Percentiles rank a stretch among this genome's conserved stretches.
These are phyloP conservation scores for Hyperoodon ampullatus DNA, from an alignment of 2,113 vertebrate species.

Conservation along the genomic window DNA sequence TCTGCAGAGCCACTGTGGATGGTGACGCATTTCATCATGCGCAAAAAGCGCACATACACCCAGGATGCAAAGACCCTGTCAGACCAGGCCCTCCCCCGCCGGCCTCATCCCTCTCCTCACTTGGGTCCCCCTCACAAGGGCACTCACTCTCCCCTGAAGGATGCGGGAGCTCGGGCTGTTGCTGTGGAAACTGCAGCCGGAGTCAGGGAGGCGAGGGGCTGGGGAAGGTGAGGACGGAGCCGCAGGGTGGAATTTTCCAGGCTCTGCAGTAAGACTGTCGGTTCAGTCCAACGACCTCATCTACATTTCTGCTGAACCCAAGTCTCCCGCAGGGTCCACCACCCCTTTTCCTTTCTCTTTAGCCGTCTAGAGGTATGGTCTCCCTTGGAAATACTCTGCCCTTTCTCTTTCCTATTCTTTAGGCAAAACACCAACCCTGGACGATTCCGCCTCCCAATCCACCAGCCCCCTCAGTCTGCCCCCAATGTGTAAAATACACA, in stretches of 20 bases:
- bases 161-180: background rate
- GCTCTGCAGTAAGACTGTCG: background rate
- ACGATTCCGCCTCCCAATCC: background rate
- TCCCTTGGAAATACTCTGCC: background rate
- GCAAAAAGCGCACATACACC: background rate
- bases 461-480: background rate
- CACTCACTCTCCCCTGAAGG: background rate
- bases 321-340: background rate
- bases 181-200: constrained; percentile 51
- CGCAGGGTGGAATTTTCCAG: background rate
- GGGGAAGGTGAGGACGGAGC: background rate
- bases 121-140: background rate
- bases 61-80: fast-evolving
- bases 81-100: background rate
- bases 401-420: no score
- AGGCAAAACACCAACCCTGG: background rate
- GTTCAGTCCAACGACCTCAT: background rate
- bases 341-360: no score
- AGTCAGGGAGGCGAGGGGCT: background rate
- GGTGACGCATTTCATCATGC: background rate
- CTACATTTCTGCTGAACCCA: background rate
- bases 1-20: background rate
- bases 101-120: background rate
- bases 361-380: background rate
- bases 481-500: background rate